phyloP scores from a whole-genome alignment of 1,140 invertebrate genomes.

The Papilio glaucus region DNA sequence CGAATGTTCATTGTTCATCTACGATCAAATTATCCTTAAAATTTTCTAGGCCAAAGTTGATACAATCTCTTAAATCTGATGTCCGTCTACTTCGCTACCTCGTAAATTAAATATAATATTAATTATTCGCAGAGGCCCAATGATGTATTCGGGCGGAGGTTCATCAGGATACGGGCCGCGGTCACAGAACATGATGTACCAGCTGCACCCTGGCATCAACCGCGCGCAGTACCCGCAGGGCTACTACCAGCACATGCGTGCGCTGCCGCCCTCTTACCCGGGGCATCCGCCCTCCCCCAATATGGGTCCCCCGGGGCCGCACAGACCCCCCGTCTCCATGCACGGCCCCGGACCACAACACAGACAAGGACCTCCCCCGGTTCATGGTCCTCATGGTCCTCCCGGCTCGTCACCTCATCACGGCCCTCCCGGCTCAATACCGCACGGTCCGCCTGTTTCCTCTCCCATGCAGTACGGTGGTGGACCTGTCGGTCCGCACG shows the following conservation, averaged over 20 bases:
- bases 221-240: conserved; percentile 22
- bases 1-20: too few relatives aligned
- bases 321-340: background rate
- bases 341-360: background rate
- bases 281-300: background rate
- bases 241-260: conserved; percentile 20
- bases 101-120: background rate
- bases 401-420: conserved; percentile 39
- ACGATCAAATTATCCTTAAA: too few relatives aligned
- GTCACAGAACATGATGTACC: conserved; percentile 25
- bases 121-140: conserved; percentile 12
- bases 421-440: conserved; percentile 36
- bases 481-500: conserved; percentile 16
- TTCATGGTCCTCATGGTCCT: conserved; percentile 39
- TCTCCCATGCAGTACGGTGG: conserved; percentile 43
- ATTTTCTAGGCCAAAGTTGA: background rate
- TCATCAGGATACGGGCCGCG: background rate
- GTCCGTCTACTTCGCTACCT: too few relatives aligned
- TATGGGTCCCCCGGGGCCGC: background rate
- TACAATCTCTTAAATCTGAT: background rate
- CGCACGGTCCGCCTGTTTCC: conserved; percentile 45
- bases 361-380: conserved; percentile 14
- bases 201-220: conserved; percentile 33
- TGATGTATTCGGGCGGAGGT: conserved; percentile 27
- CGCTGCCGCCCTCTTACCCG: background rate